A percentile compares a stretch with the other conserved stretches of the same genome.
phyloP scores from a whole-genome alignment of 2,888 invertebrate genomes.

The Acleris literana region DNA sequence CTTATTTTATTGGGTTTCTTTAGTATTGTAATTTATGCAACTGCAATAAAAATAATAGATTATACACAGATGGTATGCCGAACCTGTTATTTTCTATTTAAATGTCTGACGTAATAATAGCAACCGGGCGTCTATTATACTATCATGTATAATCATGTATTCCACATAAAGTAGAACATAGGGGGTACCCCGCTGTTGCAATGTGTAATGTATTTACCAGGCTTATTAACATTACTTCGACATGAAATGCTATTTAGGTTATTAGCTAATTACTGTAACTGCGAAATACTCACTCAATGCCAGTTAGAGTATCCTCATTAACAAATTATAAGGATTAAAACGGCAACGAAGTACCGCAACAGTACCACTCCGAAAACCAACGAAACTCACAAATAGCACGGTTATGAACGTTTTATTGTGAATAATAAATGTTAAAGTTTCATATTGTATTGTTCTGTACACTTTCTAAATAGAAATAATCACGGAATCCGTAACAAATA shows the following conservation, averaged over 20 bases:
- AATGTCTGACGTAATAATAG: conserved; percentile 29
- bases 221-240: neutral
- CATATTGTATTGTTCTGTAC: conserved; percentile 11
- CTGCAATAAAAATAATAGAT: conserved; percentile 5
- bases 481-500: conserved; percentile 16
- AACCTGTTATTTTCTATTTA: conserved; percentile 31
- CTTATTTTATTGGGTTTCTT: neutral
- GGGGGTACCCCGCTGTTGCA: neutral
- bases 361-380: conserved; percentile 8
- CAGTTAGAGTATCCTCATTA: conserved; percentile 24
- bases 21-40: neutral
- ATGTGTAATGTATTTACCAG: neutral
- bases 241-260: conserved; percentile 20
- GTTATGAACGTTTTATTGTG: neutral
- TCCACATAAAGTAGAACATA: neutral
- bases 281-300: conserved; percentile 34
- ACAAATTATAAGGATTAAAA: conserved; percentile 22
- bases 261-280: conserved; percentile 15
- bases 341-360: conserved; percentile 5
- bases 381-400: neutral
- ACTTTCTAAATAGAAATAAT: conserved; percentile 21
- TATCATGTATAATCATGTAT: neutral
- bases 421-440: conserved; percentile 2
- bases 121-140: conserved; percentile 18
- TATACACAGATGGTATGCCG: conserved; percentile 2